A percentile compares a stretch with the other conserved stretches of the same genome.
phyloP scores from a whole-genome alignment of 92 coral and sea anemone species.

The Paragorgia papillata region DNA sequence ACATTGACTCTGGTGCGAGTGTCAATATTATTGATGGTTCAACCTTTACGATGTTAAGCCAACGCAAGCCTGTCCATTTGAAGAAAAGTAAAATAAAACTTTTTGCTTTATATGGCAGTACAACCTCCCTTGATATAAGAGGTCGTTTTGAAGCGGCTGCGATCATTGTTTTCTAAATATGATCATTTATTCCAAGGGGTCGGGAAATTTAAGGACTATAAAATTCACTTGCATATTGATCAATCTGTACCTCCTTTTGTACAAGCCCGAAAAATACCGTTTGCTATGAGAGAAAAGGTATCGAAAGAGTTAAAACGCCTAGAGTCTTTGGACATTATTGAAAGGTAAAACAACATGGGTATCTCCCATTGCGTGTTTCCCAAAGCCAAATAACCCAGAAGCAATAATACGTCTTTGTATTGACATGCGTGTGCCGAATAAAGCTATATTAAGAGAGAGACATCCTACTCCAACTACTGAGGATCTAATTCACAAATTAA shows the following conservation, averaged over 20 bases:
- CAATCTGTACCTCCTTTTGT: not conserved
- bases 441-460: not conserved
- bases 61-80: not conserved
- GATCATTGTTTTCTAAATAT: not conserved
- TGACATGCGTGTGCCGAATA: slow-evolving; percentile 9
- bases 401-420: slow-evolving; percentile 13
- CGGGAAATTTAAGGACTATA: not conserved
- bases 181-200: slow-evolving; percentile 1
- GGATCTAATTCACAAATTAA: slow-evolving; percentile 1
- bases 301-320: not conserved
- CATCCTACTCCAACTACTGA: slow-evolving; percentile 7
- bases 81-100: not conserved
- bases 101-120: not conserved
- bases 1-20: slow-evolving; percentile 1
- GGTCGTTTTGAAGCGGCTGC: not conserved
- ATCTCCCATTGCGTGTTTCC: slow-evolving; percentile 6
- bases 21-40: not conserved
- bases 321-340: not conserved
- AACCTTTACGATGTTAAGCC: not conserved
- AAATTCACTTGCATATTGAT: slow-evolving; percentile 7
- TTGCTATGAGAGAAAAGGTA: not conserved
- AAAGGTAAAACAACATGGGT: slow-evolving; percentile 22
- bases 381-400: slow-evolving; percentile 10
- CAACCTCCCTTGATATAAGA: not conserved
- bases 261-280: slow-evolving; percentile 1